Base-by-base conservation (phyloP, 2,113 vertebrate genomes). In the Sylvilagus bachmani region DNA sequence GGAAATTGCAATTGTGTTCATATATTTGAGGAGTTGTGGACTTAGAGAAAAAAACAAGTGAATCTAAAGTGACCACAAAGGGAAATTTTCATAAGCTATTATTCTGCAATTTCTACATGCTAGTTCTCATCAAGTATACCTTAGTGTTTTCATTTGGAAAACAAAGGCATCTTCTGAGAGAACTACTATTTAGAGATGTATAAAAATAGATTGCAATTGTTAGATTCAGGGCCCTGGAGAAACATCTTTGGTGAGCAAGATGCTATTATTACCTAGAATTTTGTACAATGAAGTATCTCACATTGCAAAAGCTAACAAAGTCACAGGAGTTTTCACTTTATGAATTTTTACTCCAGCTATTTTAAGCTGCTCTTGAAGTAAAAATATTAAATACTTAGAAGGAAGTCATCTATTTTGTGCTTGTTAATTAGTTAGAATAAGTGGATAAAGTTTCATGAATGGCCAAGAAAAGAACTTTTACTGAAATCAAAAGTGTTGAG, bases 381-480 rank as follows among this genome's bases (percentile, higher is more conserved):
- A 79, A 49, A 81, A 82, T 38, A 49, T n/a, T 90, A 81, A 53
- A 31, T 83, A 49, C 7, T 38, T 69, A 71, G 85, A 85, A 69
- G 6, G 25, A 88, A 93, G 70, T 51, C 25, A 75, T 19, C 13
- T 69, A 38, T 62, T 58, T 58, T 81, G 5, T 61, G 21, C 70
- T 83, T 75, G n/a, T 70, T 66, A 90, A 75, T 62, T 75, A 86
- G 31, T 64, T 94, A n/a, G 9, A 86, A 93, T 66, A 74, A 80
- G 67, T 33, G 70, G 49, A 21, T 79, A 14, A n/a, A 53, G 24
- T 67, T 87, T 87, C 31, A 36, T 29, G 77, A 83, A 62, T 71
- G 21, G 25, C n/a, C 70, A 86, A 82, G 31, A 93, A 93, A 86
- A 44, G 44, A 44, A 62, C 21, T 61, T 55, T 61, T 62, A 66